A percentile compares a stretch with the other conserved stretches of the same genome.
Evolutionary conservation across 2,888 invertebrate genomes (phyloP).

Genomic region (Archips xylosteana): DNA sequence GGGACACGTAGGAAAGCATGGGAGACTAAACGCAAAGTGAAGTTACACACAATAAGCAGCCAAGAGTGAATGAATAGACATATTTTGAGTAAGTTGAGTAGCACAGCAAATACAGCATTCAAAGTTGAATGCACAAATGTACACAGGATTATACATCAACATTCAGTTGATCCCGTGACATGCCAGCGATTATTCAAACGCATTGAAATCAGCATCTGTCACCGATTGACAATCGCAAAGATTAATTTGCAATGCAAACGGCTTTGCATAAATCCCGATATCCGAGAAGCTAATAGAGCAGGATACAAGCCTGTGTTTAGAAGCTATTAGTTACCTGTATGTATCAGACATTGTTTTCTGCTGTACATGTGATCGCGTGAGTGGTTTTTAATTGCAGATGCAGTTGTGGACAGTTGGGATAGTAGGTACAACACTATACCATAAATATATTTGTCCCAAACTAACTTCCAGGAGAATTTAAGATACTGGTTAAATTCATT

Average conservation of each 20-base stretch:
- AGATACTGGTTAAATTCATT: too few relatives aligned
- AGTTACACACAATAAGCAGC: neutral
- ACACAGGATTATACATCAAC: constrained; percentile 2
- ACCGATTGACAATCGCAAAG: constrained; percentile 63
- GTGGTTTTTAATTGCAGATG: neutral
- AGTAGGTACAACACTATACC: neutral
- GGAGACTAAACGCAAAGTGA: neutral
- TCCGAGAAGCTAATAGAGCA: constrained; percentile 59
- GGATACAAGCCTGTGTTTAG: constrained; percentile 5
- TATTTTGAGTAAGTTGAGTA: neutral
- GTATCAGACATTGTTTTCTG: neutral
- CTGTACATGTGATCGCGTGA: neutral
- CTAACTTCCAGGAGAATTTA: too few relatives aligned
- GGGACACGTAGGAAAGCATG: neutral
- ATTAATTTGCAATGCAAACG: constrained; percentile 71
- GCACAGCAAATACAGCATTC: neutral
- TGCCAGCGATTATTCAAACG: constrained; percentile 66
- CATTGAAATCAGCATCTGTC: constrained; percentile 70
- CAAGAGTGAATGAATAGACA: neutral
- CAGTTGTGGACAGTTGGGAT: neutral
- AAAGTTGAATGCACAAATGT: neutral
- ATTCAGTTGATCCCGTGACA: constrained; percentile 47
- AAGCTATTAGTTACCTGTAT: neutral
- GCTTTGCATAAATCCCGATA: constrained; percentile 67
- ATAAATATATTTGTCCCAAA: neutral